phyloP scores from a whole-genome alignment of 2,113 vertebrate species.

The Neogobius melanostomus region DNA sequence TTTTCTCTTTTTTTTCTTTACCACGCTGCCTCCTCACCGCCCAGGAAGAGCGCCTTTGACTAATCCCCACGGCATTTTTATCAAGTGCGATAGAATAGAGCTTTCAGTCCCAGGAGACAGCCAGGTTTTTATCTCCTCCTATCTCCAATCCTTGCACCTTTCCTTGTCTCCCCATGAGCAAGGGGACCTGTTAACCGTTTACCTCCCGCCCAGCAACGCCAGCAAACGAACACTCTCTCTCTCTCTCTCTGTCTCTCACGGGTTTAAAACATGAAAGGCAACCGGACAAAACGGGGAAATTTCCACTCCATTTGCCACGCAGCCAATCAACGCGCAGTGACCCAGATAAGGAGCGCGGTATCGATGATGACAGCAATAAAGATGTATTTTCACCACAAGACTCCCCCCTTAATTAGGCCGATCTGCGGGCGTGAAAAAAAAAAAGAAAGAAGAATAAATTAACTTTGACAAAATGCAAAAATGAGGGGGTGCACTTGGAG shows the following conservation, averaged over 20 bases:
- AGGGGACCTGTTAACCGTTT: slow-evolving; percentile 61
- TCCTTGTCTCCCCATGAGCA: slow-evolving; percentile 40
- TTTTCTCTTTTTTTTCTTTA: slow-evolving; percentile 8
- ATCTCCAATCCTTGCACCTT: slow-evolving; percentile 51
- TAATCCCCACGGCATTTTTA: slow-evolving; percentile 66
- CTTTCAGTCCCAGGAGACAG: slow-evolving; percentile 51
- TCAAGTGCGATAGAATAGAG: slow-evolving; percentile 65
- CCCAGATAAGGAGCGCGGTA: slow-evolving; percentile 69
- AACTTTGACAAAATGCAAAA: slow-evolving; percentile 69
- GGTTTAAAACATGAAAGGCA: slow-evolving; percentile 60
- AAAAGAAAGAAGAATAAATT: slow-evolving; percentile 50
- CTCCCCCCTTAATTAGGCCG: slow-evolving; percentile 65
- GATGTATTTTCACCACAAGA: slow-evolving; percentile 63
- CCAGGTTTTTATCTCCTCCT: slow-evolving; percentile 55
- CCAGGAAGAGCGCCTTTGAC: slow-evolving; percentile 58
- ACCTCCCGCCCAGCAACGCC: slow-evolving; percentile 2
- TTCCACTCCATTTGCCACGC: slow-evolving; percentile 69
- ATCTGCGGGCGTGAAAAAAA: slow-evolving; percentile 34
- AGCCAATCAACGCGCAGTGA: slow-evolving; percentile 70
- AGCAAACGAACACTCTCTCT: background rate
- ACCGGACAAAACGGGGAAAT: slow-evolving; percentile 56
- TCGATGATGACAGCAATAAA: slow-evolving; percentile 71
- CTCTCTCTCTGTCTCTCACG: slow-evolving; percentile 34
- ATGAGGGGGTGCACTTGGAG: slow-evolving; percentile 32
- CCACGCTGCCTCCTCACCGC: slow-evolving; percentile 43